Base-by-base conservation (phyloP, 37 sponge, comb jelly and placozoan genomes). In the Aphrocallistes beatrix region DNA sequence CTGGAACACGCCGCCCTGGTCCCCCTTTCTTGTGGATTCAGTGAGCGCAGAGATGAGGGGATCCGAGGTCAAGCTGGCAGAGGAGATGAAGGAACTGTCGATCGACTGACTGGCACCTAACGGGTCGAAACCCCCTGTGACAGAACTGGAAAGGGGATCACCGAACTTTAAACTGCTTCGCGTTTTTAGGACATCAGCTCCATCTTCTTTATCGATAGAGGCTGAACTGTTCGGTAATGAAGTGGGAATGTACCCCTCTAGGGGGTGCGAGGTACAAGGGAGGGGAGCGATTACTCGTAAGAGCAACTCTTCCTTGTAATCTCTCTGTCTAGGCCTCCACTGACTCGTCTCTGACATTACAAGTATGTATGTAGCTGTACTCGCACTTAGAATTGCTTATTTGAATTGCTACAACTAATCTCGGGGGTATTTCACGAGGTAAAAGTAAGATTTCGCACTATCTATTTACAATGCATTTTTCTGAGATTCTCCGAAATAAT, bases 321-420 rank as follows among this genome's bases (percentile, higher is more conserved):
- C 75, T 13, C 75, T 60, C 17, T 3, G 34, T 60, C n/a, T 60
- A 30, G 75, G 75, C 21, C 34, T 3, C 75, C 75, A 60, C 34
- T 60, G 75, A 60, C 75, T 60, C 75, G 75, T 32, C n/a, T 60
- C 75, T 60, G 75, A 32, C 75, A 60, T 60, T 60, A 1, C 8
- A 60, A 6, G 45, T 6, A 60, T 60, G 1, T 60, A n/a, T n/a
- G n/a, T n/a, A n/a, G n/a, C n/a, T n/a, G n/a, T n/a, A n/a, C n/a
- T n/a, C n/a, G n/a, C n/a, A n/a, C n/a, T n/a, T n/a, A n/a, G n/a
- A n/a, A n/a, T n/a, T n/a, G n/a, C n/a, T n/a, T n/a, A n/a, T n/a
- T n/a, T n/a, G n/a, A n/a, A n/a, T n/a, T n/a, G n/a, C n/a, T n/a
- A n/a, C n/a, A n/a, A n/a, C n/a, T n/a, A n/a, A n/a, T n/a, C n/a